A percentile compares a stretch with the other conserved stretches of the same genome.
phyloP scores from a whole-genome alignment of 1,140 invertebrate genomes.

The Drosophila arizonae region DNA sequence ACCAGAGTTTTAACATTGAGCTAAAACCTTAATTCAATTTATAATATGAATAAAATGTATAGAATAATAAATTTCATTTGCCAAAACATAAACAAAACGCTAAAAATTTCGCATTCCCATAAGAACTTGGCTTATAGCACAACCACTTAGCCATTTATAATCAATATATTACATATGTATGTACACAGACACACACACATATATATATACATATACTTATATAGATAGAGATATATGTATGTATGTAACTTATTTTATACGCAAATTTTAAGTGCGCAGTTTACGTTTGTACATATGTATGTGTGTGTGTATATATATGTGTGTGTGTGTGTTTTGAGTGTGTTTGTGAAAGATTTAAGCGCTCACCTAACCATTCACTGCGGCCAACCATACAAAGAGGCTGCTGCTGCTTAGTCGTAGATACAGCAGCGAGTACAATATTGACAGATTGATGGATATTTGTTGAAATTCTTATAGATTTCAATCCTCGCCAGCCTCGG shows the following conservation, averaged over 20 bases:
- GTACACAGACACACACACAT: not conserved
- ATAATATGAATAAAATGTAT: not conserved
- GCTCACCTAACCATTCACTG: constrained; percentile 51
- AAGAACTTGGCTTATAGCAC: not conserved
- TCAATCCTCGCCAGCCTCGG: constrained; percentile 55
- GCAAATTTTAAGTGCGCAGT: constrained; percentile 50
- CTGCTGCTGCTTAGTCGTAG: constrained; percentile 3
- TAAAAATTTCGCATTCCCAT: not conserved
- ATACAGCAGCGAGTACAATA: constrained; percentile 6
- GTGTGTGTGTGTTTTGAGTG: not conserved
- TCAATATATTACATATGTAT: constrained; percentile 17
- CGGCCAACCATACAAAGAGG: constrained; percentile 28
- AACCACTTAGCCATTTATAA: constrained; percentile 14
- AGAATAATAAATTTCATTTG: not conserved
- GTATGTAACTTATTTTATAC: constrained; percentile 23
- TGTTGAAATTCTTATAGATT: not conserved
- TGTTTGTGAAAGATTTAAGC: constrained; percentile 25
- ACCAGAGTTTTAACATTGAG: too few species aligned
- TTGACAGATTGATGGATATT: constrained; percentile 2
- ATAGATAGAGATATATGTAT: constrained; percentile 1
- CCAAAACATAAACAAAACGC: not conserved
- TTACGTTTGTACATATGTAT: constrained; percentile 17
- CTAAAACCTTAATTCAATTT: not conserved
- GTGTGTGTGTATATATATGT: not conserved
- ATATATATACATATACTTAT: not conserved